Evolutionary conservation across 2,113 vertebrate genomes (phyloP).

Genomic region (Ondatra zibethicus): DNA sequence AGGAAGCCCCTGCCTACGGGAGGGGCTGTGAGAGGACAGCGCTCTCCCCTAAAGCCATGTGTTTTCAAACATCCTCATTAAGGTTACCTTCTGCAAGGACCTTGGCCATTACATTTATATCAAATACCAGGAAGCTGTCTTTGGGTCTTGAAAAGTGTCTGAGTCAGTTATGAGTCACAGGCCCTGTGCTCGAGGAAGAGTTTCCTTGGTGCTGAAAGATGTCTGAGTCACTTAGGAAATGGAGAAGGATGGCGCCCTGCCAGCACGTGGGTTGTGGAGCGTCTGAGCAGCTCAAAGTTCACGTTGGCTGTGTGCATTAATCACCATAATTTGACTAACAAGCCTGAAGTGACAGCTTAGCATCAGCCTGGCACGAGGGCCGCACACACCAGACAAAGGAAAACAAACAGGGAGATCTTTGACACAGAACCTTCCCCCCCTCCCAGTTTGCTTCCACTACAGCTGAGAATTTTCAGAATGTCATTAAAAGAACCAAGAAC

Average conservation of each 20-base stretch:
- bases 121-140: slow-evolving; percentile 68
- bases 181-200: slow-evolving; percentile 68
- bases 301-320: slow-evolving; percentile 80
- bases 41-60: slow-evolving; percentile 55
- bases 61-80: slow-evolving; percentile 59
- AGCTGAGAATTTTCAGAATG: slow-evolving; percentile 52
- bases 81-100: slow-evolving; percentile 55
- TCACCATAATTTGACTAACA: slow-evolving; percentile 81
- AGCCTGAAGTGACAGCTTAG: slow-evolving; percentile 70
- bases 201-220: slow-evolving; percentile 73
- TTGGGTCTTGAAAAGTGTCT: slow-evolving; percentile 75
- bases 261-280: slow-evolving; percentile 74
- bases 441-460: neutral
- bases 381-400: slow-evolving; percentile 59
- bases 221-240: slow-evolving; percentile 77
- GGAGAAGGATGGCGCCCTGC: slow-evolving; percentile 68
- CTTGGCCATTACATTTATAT: slow-evolving; percentile 64
- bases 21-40: neutral
- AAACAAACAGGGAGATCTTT: neutral
- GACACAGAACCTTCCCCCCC: slow-evolving; percentile 61
- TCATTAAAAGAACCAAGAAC: neutral
- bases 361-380: slow-evolving; percentile 2
- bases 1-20: neutral
- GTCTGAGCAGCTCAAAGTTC: slow-evolving; percentile 78
- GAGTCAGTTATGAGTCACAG: slow-evolving; percentile 75